A percentile compares a stretch with the other conserved stretches of the same genome.
Conservation (phyloP, 2,888 invertebrate species). For the Calliopum simillimum region DNA sequence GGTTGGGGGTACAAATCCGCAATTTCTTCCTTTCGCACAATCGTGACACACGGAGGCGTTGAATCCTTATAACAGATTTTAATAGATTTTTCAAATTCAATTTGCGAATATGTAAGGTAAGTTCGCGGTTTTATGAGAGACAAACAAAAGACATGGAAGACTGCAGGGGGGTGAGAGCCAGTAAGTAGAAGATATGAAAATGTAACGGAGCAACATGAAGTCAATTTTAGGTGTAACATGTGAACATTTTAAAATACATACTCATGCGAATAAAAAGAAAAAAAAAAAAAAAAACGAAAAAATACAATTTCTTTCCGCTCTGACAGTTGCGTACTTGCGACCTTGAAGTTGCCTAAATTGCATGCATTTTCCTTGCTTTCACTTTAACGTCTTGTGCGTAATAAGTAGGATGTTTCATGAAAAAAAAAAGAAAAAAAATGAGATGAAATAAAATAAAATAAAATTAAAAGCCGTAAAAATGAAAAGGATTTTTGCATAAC, state of each 20-base stretch:
- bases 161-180: too few species aligned
- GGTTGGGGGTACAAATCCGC: too few species aligned
- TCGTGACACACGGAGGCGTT: too few species aligned
- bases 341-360: slow-evolving; percentile 12
- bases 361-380: not conserved
- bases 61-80: not conserved
- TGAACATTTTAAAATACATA: too few species aligned
- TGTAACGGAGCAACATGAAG: too few species aligned
- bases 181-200: too few species aligned
- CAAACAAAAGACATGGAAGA: too few species aligned
- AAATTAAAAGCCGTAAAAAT: slow-evolving; percentile 27
- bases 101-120: slow-evolving; percentile 1
- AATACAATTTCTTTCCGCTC: not conserved
- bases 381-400: not conserved
- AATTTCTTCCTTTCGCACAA: not conserved
- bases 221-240: too few species aligned
- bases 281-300: not conserved
- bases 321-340: not conserved
- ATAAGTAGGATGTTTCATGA: not conserved
- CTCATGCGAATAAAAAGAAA: too few species aligned
- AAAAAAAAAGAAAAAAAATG: too few species aligned
- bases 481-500: slow-evolving; percentile 20
- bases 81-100: slow-evolving; percentile 19
- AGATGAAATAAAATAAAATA: slow-evolving; percentile 23
- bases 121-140: too few species aligned